A percentile compares a stretch with the other conserved stretches of the same genome.
Evolutionary conservation across 2,888 invertebrate species (phyloP).

Genomic region (Cloeon dipterum): DNA sequence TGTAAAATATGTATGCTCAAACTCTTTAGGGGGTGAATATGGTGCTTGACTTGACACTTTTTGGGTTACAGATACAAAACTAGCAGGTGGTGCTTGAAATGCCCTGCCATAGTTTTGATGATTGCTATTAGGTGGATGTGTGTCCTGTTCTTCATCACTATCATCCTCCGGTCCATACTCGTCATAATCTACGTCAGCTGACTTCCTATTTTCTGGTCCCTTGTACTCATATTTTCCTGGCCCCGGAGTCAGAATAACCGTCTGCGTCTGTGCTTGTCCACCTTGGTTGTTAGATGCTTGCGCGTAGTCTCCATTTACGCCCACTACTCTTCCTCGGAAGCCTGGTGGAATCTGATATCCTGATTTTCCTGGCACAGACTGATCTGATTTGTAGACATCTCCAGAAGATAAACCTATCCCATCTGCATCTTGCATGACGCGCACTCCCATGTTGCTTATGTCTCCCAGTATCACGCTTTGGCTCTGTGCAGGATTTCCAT

Average conservation of each 20-base stretch:
- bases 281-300: constrained; percentile 23
- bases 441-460: constrained; percentile 30
- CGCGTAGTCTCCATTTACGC: constrained; percentile 25
- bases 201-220: constrained; percentile 3
- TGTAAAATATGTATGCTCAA: constrained; percentile 57
- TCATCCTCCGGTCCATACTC: constrained; percentile 1
- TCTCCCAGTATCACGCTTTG: constrained; percentile 37
- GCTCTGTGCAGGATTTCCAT: constrained; percentile 28
- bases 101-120: background rate
- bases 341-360: constrained; percentile 43
- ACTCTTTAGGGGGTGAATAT: constrained; percentile 38
- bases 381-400: constrained; percentile 36
- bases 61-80: constrained; percentile 56
- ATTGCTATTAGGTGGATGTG: background rate
- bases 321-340: constrained; percentile 33
- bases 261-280: constrained; percentile 42
- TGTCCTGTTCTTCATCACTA: background rate
- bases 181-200: constrained; percentile 1
- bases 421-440: constrained; percentile 32
- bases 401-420: constrained; percentile 24
- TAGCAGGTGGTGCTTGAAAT: constrained; percentile 22
- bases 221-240: constrained; percentile 18
- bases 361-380: constrained; percentile 38
- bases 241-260: constrained; percentile 26
- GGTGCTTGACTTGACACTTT: constrained; percentile 44